Conservation (phyloP, 2,888 invertebrate species). For the Apotomis turbidana region DNA sequence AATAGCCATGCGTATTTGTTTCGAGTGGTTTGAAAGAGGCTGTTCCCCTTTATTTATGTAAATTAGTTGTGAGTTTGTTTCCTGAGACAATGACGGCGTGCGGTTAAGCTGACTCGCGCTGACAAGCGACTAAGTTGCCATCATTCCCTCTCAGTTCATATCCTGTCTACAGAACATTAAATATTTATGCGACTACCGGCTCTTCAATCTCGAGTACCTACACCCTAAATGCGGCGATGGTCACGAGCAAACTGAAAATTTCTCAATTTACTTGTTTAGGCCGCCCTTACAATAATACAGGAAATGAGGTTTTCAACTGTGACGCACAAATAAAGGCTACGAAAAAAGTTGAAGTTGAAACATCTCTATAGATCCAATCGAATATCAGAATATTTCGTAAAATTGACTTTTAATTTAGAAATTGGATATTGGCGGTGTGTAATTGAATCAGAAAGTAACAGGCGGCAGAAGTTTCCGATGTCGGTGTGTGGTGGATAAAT, state of each 20-base stretch:
- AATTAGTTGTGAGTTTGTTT: slow-evolving; percentile 1
- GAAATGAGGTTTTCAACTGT: no score
- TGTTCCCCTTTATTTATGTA: slow-evolving; percentile 7
- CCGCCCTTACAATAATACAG: no score
- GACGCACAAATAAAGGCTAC: no score
- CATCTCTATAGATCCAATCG: neutral
- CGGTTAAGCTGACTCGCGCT: slow-evolving; percentile 5
- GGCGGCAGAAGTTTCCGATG: slow-evolving; percentile 12
- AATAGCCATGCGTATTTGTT: neutral
- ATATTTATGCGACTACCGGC: slow-evolving; percentile 23
- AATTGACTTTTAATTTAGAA: no score
- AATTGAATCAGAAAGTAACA: neutral
- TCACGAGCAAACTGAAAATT: slow-evolving; percentile 6
- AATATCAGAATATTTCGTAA: neutral
- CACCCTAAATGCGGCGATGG: slow-evolving; percentile 1
- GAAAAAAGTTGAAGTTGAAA: neutral
- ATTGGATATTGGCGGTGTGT: neutral
- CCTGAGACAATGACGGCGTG: neutral
- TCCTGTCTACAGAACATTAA: slow-evolving; percentile 24
- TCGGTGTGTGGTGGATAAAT: slow-evolving; percentile 25
- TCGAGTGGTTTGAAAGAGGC: slow-evolving; percentile 10
- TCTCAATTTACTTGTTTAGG: neutral
- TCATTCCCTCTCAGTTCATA: slow-evolving; percentile 1
- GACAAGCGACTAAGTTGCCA: slow-evolving; percentile 21
- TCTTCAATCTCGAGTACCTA: slow-evolving; percentile 13